phyloP scores from a whole-genome alignment of 2,888 invertebrate species.

The Heliconius aoede region DNA sequence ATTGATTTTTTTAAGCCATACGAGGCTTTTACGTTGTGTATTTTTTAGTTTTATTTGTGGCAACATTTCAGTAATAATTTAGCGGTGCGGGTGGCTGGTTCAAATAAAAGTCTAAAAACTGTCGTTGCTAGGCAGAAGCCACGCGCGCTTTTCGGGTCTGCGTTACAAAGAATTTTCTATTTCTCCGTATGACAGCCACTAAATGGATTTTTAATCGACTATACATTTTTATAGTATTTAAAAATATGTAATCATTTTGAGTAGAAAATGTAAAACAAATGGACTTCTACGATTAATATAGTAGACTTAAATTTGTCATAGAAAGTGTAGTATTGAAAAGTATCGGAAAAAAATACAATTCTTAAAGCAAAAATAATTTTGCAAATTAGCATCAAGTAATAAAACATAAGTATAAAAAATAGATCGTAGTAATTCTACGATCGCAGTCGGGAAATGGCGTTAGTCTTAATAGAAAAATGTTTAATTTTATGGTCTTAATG shows the following conservation, averaged over 20 bases:
- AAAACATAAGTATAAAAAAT: no score
- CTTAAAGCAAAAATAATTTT: no score
- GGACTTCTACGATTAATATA: no score
- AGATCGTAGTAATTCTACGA: no score
- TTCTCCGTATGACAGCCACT: constrained; percentile 45
- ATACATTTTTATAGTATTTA: not conserved
- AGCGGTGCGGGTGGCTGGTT: constrained; percentile 47
- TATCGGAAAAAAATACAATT: no score
- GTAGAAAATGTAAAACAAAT: no score
- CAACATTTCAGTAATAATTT: constrained; percentile 58
- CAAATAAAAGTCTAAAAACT: constrained; percentile 54
- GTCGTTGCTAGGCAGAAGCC: constrained; percentile 45
- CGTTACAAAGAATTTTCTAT: constrained; percentile 42
- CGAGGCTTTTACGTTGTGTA: constrained; percentile 51
- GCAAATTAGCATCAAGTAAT: no score
- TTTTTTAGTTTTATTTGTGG: constrained; percentile 54
- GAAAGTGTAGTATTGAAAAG: no score
- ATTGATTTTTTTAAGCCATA: constrained; percentile 56
- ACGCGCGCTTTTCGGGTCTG: constrained; percentile 49
- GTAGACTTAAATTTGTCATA: no score
- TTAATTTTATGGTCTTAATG: not conserved
- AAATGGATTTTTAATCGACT: constrained; percentile 42
- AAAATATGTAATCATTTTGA: not conserved
- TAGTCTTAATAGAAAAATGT: no score
- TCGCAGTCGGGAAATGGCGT: no score